phyloP scores from a whole-genome alignment of 2,797 vertebrate species.

The Tamandua tetradactyla region DNA sequence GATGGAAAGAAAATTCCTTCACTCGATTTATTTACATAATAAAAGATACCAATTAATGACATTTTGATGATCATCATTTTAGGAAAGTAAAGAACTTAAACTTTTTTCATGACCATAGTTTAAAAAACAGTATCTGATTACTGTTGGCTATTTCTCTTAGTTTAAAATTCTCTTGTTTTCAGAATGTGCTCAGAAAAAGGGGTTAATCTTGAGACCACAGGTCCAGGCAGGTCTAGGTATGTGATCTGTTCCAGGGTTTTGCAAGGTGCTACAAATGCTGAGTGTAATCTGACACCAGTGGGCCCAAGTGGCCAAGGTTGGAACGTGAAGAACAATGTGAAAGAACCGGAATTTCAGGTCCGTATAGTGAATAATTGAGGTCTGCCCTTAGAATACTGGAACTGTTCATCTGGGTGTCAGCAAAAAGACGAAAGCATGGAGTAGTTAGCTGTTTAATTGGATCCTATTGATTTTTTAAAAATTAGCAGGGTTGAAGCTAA shows the following conservation, averaged over 20 bases:
- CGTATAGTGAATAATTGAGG: constrained; percentile 84
- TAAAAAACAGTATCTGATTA: background rate
- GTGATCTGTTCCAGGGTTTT: constrained; percentile 84
- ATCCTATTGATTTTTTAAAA: constrained; percentile 12
- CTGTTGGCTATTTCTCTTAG: constrained; percentile 9
- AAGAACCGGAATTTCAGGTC: constrained; percentile 91
- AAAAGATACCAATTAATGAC: background rate
- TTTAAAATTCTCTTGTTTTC: constrained; percentile 63
- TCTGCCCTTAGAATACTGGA: constrained; percentile 73
- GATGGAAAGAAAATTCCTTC: background rate
- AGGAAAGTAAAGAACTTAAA: constrained; percentile 25
- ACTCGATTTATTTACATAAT: background rate
- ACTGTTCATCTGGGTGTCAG: constrained; percentile 80
- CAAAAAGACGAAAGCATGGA: constrained; percentile 75
- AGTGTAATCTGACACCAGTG: constrained; percentile 87
- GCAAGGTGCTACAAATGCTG: constrained; percentile 86
- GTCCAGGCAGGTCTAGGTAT: constrained; percentile 86
- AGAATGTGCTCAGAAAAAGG: constrained; percentile 65
- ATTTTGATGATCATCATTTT: background rate
- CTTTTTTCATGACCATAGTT: constrained; percentile 9
- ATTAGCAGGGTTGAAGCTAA: constrained; percentile 52
- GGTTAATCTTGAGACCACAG: constrained; percentile 83
- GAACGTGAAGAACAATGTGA: constrained; percentile 86
- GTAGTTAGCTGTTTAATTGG: constrained; percentile 57
- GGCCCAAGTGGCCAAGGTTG: constrained; percentile 82